These are phyloP conservation scores for Leuctra nigra DNA, from an alignment of 2,888 invertebrate species.

Conservation along the genomic window DNA sequence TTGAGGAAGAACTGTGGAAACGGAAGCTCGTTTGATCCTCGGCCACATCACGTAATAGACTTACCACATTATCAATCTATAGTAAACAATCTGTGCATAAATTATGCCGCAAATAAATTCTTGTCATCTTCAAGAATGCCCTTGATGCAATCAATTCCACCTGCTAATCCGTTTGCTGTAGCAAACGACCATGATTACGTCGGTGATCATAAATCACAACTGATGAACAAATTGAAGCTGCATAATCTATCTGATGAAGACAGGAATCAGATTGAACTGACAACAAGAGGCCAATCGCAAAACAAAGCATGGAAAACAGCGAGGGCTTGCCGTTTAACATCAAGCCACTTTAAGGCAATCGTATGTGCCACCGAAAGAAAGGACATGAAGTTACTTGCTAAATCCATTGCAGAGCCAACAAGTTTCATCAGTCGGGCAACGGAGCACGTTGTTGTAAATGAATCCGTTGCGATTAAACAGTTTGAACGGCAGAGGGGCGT, in stretches of 20 bases:
- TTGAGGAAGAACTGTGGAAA: not conserved
- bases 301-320: too few relatives aligned
- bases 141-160: conserved; percentile 12
- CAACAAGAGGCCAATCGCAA: not conserved
- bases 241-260: not conserved
- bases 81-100: conserved; percentile 18
- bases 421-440: too few relatives aligned
- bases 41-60: not conserved
- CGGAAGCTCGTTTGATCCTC: not conserved
- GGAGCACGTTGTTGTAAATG: too few relatives aligned
- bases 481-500: too few relatives aligned
- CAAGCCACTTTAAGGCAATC: too few relatives aligned
- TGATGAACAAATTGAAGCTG: conserved; percentile 2
- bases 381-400: too few relatives aligned
- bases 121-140: conserved; percentile 24
- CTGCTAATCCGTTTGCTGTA: conserved; percentile 21
- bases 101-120: conserved; percentile 11
- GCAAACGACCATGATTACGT: conserved; percentile 19
- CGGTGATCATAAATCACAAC: too few relatives aligned
- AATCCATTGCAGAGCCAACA: too few relatives aligned
- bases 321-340: too few relatives aligned
- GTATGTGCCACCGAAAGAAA: too few relatives aligned
- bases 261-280: not conserved
- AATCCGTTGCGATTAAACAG: too few relatives aligned
- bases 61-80: not conserved